Conservation (phyloP, 2,113 vertebrate genomes). For the Ochotona curzoniae region DNA sequence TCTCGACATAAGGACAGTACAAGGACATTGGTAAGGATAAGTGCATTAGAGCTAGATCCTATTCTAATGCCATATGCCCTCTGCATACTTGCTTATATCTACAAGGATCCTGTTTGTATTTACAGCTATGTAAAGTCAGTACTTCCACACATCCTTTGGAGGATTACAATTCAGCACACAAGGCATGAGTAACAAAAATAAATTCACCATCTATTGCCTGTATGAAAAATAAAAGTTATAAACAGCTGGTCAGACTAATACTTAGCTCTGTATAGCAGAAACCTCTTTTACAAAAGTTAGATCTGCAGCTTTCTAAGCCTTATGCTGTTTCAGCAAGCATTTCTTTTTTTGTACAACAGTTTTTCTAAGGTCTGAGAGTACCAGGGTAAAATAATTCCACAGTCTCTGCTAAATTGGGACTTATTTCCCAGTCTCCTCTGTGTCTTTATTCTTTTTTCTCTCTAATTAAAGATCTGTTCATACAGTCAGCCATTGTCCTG, state of each 20-base stretch:
- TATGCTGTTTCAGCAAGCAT: not conserved
- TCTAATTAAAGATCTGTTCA: not conserved
- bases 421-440: not conserved
- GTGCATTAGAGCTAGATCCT: not conserved
- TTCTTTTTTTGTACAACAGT: conserved; percentile 26
- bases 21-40: not conserved
- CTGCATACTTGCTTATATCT: not conserved
- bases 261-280: not conserved
- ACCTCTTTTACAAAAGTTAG: not conserved
- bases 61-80: not conserved
- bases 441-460: not conserved
- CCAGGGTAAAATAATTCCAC: not conserved
- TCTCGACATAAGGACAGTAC: not conserved
- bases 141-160: not conserved
- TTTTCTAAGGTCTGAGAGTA: conserved; percentile 1
- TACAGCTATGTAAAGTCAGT: not conserved
- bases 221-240: not conserved
- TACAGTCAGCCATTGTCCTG: not conserved
- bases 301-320: not conserved
- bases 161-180: not conserved
- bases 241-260: not conserved
- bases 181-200: not conserved
- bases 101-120: not conserved
- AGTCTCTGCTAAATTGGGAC: not conserved
- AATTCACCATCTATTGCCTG: not conserved